Evolutionary conservation across 1,140 invertebrate genomes (phyloP).

Genomic region (Pygmarrhopalites habei): DNA sequence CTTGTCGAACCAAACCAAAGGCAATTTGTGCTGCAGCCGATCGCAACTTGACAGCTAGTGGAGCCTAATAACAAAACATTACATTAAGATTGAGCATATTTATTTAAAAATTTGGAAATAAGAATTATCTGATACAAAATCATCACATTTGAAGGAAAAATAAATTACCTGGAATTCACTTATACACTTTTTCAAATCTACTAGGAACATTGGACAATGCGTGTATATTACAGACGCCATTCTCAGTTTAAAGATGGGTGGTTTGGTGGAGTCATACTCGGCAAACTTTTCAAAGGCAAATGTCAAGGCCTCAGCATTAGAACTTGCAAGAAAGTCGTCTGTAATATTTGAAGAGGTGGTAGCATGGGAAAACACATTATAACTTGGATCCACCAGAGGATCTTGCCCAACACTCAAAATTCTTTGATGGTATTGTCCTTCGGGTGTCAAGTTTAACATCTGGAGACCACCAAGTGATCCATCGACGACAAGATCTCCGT

Average conservation of each 20-base stretch:
- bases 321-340: conserved; percentile 38
- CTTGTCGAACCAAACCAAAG: conserved; percentile 65
- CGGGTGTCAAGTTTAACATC: conserved; percentile 75
- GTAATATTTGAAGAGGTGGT: conserved; percentile 36
- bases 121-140: too few species aligned
- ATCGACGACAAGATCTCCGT: conserved; percentile 48
- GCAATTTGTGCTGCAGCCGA: conserved; percentile 89
- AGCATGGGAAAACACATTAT: conserved; percentile 24
- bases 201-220: conserved; percentile 75
- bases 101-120: too few species aligned
- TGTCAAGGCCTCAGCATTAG: conserved; percentile 50
- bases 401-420: conserved; percentile 79
- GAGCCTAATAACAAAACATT: conserved; percentile 26
- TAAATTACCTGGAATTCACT: conserved; percentile 37
- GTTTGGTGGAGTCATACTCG: conserved; percentile 6
- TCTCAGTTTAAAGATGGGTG: conserved; percentile 53
- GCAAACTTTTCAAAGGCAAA: conserved; percentile 50
- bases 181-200: conserved; percentile 56
- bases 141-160: too few species aligned
- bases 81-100: too few species aligned
- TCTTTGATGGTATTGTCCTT: conserved; percentile 64
- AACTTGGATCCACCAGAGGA: conserved; percentile 54
- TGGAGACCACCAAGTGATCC: conserved; percentile 86
- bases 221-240: conserved; percentile 91
- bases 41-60: conserved; percentile 45